Conservation (phyloP, 2,113 vertebrate genomes). For the Mormyrus iriodes region DNA sequence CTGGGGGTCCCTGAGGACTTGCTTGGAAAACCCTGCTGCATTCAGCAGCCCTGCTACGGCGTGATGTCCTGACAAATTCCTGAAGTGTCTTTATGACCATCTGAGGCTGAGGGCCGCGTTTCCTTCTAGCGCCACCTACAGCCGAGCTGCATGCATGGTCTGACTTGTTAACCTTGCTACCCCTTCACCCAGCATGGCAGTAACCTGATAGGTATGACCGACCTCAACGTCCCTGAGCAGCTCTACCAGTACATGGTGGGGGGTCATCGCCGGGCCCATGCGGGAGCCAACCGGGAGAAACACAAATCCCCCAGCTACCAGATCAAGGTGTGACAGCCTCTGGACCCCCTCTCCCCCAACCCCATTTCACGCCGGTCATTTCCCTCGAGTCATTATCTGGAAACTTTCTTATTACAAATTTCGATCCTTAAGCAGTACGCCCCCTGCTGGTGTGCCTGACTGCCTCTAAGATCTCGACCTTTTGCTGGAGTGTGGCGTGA, state of each 20-base stretch:
- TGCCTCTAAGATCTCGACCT: background rate
- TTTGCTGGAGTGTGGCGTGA: background rate
- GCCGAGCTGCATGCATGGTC: background rate
- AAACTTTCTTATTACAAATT: background rate
- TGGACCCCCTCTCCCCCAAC: too few species aligned
- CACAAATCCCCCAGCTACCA: constrained; percentile 98
- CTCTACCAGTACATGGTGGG: constrained; percentile 99
- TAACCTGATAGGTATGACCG: constrained; percentile 94
- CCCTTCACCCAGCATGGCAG: constrained; percentile 77
- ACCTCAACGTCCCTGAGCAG: constrained; percentile 94
- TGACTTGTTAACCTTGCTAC: background rate
- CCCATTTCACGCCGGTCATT: background rate
- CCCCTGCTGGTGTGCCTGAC: background rate
- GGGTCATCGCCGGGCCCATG: constrained; percentile 81
- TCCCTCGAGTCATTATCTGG: background rate
- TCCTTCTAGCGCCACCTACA: background rate
- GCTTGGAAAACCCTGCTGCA: background rate
- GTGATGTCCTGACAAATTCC: background rate
- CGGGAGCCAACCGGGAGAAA: constrained; percentile 82
- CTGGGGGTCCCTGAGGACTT: background rate
- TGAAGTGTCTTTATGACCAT: background rate
- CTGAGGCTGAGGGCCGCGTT: background rate
- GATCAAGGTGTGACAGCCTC: constrained; percentile 71
- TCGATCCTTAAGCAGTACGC: background rate
- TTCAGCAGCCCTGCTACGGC: background rate